Conservation (phyloP, 2,888 invertebrate species). For the Hecatera dysodea region DNA sequence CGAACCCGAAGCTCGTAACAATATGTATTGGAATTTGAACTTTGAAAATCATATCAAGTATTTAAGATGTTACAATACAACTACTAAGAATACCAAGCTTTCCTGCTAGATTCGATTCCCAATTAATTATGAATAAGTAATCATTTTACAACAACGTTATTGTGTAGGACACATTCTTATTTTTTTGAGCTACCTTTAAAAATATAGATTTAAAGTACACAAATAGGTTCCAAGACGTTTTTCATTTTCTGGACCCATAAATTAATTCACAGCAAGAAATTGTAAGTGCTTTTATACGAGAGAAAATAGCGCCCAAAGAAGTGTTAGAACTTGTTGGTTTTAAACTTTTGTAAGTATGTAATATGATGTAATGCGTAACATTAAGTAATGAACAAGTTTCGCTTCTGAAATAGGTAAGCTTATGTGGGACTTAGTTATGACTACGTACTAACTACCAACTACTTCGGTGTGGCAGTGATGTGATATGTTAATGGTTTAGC, state of each 20-base stretch:
- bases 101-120: no score
- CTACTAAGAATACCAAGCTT: no score
- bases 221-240: not conserved
- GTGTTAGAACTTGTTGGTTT: constrained; percentile 24
- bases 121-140: no score
- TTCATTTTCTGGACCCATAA: not conserved
- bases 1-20: no score
- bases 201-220: not conserved
- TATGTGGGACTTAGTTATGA: not conserved
- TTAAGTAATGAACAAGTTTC: constrained; percentile 6
- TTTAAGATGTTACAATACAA: no score
- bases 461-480: no score
- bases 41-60: no score
- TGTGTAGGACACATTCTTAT: not conserved
- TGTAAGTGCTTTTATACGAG: constrained; percentile 17
- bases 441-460: no score
- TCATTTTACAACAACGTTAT: no score
- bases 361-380: constrained; percentile 2
- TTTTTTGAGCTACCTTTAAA: not conserved
- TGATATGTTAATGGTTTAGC: no score
- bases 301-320: constrained; percentile 26
- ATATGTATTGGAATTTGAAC: no score
- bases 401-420: not conserved
- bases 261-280: not conserved
- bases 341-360: constrained; percentile 16